These are phyloP conservation scores for Nymphalis urticae DNA, from an alignment of 2,888 invertebrate genomes.

Conservation along the genomic window DNA sequence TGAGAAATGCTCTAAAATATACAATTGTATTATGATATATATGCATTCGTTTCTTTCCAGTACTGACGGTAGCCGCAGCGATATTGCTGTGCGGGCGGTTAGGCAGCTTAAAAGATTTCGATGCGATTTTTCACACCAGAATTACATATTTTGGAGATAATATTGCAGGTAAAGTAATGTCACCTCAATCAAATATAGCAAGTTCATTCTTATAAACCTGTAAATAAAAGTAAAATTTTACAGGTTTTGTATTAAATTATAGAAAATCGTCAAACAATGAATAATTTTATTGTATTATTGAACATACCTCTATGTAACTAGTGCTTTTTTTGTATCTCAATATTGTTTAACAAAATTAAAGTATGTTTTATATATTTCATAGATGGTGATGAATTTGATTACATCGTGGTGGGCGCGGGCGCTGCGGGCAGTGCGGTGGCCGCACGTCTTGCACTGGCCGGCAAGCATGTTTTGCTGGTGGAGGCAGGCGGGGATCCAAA, in stretches of 20 bases:
- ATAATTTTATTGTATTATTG: too few species aligned
- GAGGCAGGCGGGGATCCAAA: constrained; percentile 60
- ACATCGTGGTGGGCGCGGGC: constrained; percentile 77
- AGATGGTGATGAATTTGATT: constrained; percentile 68
- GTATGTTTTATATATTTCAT: background rate
- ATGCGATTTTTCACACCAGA: background rate
- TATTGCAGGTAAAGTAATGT: background rate
- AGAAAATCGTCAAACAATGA: too few species aligned
- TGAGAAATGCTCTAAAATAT: too few species aligned
- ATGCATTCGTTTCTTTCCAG: background rate
- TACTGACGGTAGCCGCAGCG: background rate
- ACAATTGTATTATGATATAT: background rate
- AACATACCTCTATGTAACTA: too few species aligned
- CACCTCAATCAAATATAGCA: background rate
- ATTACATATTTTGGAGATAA: background rate
- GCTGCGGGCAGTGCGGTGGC: constrained; percentile 57
- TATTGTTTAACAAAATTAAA: too few species aligned
- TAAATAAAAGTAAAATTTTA: background rate
- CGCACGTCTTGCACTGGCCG: constrained; percentile 56
- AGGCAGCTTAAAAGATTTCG: background rate
- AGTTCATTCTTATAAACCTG: background rate
- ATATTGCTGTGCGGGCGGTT: background rate
- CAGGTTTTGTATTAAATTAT: background rate
- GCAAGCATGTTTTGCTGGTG: constrained; percentile 47
- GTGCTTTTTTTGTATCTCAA: too few species aligned